Conservation (phyloP, 2,888 invertebrate species). For the Perdita meconis region DNA sequence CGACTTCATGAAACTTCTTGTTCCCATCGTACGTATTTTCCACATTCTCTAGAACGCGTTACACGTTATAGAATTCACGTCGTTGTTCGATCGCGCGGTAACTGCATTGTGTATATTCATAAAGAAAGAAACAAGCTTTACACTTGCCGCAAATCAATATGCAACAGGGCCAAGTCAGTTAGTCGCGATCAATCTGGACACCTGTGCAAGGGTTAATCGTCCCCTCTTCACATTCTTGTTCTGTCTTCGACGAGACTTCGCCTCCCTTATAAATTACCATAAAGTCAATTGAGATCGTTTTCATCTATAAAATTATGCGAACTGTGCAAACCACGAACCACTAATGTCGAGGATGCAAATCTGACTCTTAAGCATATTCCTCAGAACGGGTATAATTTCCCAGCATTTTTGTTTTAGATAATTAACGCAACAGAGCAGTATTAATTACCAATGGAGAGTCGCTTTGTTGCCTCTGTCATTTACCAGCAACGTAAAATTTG, state of each 20-base stretch:
- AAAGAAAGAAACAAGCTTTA: conserved; percentile 39
- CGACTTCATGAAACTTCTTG: conserved; percentile 21
- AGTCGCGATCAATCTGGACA: conserved; percentile 21
- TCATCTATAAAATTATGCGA: neutral
- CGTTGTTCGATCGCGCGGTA: conserved; percentile 14
- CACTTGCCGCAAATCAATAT: conserved; percentile 45
- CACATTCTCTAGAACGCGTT: neutral
- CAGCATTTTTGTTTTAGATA: neutral
- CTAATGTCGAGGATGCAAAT: conserved; percentile 21
- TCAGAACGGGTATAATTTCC: neutral
- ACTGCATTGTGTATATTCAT: neutral
- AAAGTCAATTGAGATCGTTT: neutral
- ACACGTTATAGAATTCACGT: conserved; percentile 3
- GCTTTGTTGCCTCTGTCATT: too few relatives aligned
- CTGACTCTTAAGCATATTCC: neutral
- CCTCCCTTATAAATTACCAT: neutral
- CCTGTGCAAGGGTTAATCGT: conserved; percentile 18
- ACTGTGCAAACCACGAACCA: neutral
- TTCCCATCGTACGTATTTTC: too few relatives aligned
- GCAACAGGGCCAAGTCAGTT: conserved; percentile 29
- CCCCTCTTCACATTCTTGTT: conserved; percentile 2
- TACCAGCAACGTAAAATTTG: too few relatives aligned
- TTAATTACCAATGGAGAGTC: conserved; percentile 2
- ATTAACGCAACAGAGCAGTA: conserved; percentile 16
- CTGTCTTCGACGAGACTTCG: neutral